Evolutionary conservation across 2,888 invertebrate species (phyloP).

Genomic region (Colostygia pectinataria): DNA sequence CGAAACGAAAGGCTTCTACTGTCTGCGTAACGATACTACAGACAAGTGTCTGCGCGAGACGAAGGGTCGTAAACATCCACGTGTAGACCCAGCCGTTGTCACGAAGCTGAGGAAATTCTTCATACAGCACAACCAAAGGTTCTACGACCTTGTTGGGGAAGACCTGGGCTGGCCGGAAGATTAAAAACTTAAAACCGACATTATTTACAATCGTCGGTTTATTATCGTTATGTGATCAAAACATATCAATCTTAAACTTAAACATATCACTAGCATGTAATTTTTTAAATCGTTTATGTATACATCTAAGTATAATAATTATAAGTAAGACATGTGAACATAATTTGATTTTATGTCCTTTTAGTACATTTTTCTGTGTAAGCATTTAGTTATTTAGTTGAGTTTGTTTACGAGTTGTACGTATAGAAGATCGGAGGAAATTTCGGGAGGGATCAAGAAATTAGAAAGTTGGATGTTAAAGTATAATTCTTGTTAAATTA

Average conservation of each 20-base stretch:
- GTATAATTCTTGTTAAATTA: slow-evolving; percentile 32
- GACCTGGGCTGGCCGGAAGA: slow-evolving; percentile 97
- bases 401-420: slow-evolving; percentile 28
- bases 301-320: slow-evolving; percentile 62
- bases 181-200: slow-evolving; percentile 51
- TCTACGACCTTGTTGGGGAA: slow-evolving; percentile 96
- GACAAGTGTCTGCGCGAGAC: slow-evolving; percentile 93
- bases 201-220: slow-evolving; percentile 20
- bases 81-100: slow-evolving; percentile 90
- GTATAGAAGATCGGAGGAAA: slow-evolving; percentile 27
- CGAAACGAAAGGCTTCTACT: slow-evolving; percentile 97
- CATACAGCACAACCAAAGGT: slow-evolving; percentile 94
- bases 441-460: slow-evolving; percentile 39
- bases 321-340: slow-evolving; percentile 51
- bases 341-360: slow-evolving; percentile 52
- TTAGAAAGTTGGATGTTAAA: slow-evolving; percentile 36
- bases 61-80: slow-evolving; percentile 92
- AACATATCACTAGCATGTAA: slow-evolving; percentile 73
- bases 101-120: slow-evolving; percentile 93
- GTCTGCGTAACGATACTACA: slow-evolving; percentile 91
- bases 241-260: slow-evolving; percentile 57
- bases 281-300: slow-evolving; percentile 78
- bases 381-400: slow-evolving; percentile 32
- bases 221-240: slow-evolving; percentile 65
- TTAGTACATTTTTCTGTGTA: slow-evolving; percentile 29